phyloP scores from a whole-genome alignment of 2,888 invertebrate species.

The Deilephila elpenor region DNA sequence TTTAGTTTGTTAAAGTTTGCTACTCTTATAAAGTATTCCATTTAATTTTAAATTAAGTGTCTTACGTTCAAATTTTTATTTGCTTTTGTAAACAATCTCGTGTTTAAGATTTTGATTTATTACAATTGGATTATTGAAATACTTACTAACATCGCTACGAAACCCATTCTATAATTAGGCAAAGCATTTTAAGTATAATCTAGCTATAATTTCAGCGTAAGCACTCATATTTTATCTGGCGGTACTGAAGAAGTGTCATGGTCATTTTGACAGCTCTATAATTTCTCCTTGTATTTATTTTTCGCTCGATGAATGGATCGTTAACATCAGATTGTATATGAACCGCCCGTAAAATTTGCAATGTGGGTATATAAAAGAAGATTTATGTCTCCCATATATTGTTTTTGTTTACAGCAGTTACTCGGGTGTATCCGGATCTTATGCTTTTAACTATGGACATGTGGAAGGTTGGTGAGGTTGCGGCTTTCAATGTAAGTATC shows the following conservation, averaged over 20 bases:
- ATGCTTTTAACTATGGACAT: background rate
- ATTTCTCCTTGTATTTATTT: slow-evolving; percentile 10
- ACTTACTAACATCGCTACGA: no score
- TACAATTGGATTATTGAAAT: no score
- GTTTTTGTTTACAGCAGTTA: slow-evolving; percentile 5
- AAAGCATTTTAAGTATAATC: background rate
- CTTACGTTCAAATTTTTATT: background rate
- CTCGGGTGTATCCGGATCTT: background rate
- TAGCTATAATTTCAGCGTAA: background rate
- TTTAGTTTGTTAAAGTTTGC: background rate
- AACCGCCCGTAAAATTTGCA: background rate
- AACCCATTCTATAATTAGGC: no score
- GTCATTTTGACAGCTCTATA: background rate
- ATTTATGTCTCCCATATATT: slow-evolving; percentile 3
- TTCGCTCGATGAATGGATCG: slow-evolving; percentile 7
- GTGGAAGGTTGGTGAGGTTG: background rate
- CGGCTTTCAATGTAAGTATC: background rate
- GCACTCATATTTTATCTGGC: background rate
- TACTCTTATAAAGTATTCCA: background rate
- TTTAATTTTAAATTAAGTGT: background rate
- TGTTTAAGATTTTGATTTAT: no score
- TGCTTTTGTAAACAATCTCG: no score
- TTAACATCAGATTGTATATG: slow-evolving; percentile 8
- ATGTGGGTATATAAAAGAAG: background rate
- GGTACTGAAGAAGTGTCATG: background rate